phyloP scores from a whole-genome alignment of 2,888 invertebrate genomes.

The Ennomos fuscantarius region DNA sequence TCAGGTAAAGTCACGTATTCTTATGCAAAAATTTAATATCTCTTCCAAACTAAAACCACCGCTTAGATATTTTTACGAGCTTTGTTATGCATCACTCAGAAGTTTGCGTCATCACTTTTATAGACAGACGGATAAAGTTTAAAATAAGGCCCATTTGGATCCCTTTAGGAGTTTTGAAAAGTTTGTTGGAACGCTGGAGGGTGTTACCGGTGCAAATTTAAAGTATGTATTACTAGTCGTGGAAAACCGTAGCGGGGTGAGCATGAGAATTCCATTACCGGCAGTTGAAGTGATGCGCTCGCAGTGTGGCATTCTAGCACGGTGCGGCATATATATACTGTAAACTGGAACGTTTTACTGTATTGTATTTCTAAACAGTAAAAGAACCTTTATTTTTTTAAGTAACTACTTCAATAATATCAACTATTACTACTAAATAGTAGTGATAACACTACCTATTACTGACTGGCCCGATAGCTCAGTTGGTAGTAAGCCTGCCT shows the following conservation, averaged over 20 bases:
- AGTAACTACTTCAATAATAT: too few relatives aligned
- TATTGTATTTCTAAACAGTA: too few relatives aligned
- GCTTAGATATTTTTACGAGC: constrained; percentile 28
- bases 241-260: constrained; percentile 72
- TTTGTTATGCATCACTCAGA: constrained; percentile 32
- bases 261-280: constrained; percentile 84
- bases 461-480: too few relatives aligned
- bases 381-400: too few relatives aligned
- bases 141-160: constrained; percentile 71
- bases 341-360: constrained; percentile 13
- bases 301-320: constrained; percentile 45
- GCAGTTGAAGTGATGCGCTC: constrained; percentile 70
- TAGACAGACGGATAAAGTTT: constrained; percentile 54
- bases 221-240: constrained; percentile 79
- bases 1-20: constrained; percentile 1
- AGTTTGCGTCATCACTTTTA: constrained; percentile 34
- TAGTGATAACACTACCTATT: too few relatives aligned
- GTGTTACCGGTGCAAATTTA: constrained; percentile 80
- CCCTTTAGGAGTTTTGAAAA: constrained; percentile 70
- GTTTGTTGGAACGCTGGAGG: constrained; percentile 70
- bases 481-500: too few relatives aligned
- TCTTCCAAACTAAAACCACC: constrained; percentile 17
- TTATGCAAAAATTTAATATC: constrained; percentile 3
- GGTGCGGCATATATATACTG: constrained; percentile 27
- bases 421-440: too few relatives aligned